Base-by-base conservation (phyloP, 2,797 vertebrate genomes). In the Myiotriccus ornatus region DNA sequence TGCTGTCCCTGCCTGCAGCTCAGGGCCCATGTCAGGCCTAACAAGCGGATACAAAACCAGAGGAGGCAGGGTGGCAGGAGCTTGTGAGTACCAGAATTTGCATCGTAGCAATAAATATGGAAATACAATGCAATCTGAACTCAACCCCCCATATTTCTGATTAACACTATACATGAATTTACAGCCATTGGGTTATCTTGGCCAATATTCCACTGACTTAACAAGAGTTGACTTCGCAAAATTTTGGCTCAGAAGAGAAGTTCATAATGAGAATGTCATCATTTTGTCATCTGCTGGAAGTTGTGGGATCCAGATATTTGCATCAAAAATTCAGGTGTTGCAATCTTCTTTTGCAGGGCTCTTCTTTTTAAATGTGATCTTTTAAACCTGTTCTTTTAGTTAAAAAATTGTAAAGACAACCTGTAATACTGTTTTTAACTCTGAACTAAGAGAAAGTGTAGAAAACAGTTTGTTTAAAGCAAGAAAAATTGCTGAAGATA, bases 221-320 rank as follows among this genome's bases (percentile, higher is more conserved):
- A 49, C 9, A 52, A 16, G 32, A 78, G 9, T 4, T 52, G 43
- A 32, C 21, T 62, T 80, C 6, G 73, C 21, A 37, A 46, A 53
- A 41, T 67, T 77, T 79, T 90, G 19, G 24, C 55, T 62, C 30
- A 81, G 28, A 8, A 63, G 81, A 59, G 30, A 70, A 67, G 13
- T 57, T 89, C 0, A 7, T 73, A 1, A 19, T 34, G 20, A 52
- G 11, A 50, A 78, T 67, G 53, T 77, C 0, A 35, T 55, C 0
- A 30, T 76, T 79, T 64, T 15, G 22, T 64, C 1, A 8, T 64
- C 47, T 56, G 30, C 34, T 69, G 6, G 41, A 89, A 87, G 25
- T 28, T 71, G 10, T n/a, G 28, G 18, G 27, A 65, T 76, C 30
- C 32, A 46, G 46, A 43, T 41, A 56, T n/a, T 39, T 80, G 53